Evolutionary conservation across 2,888 invertebrate species (phyloP), one percentile per base, ranked within the genome.

Genomic region (Phortica magna): DNA sequence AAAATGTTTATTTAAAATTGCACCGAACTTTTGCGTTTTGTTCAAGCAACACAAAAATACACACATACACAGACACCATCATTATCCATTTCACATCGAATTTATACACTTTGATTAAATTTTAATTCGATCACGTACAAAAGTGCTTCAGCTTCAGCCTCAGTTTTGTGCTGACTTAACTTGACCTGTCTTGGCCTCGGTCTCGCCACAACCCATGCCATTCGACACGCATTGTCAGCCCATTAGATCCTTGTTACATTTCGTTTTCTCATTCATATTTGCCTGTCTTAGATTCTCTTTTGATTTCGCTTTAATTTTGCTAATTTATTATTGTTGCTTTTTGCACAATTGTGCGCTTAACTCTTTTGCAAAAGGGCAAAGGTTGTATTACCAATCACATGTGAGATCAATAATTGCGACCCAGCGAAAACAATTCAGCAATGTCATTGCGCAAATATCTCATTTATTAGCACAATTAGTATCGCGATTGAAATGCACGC

Each of bases 71-170:
- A 48, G 48, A 14, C 48, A 14, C 2, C 48, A 48, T 7, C 22
- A 61, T 61, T 61, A 61, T 61, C 61, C 22, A 19, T 61, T 61
- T 59, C 22, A 19, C 19, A 19, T 59, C n/a, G 17, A 83, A 84
- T 86, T 90, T 89, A 86, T 84, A 82, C 81, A 84, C 86, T 84
- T 86, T 87, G 90, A 88, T 89, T 90, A 88, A 86, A 88, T 82
- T 89, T 87, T 83, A 82, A 84, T 83, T 87, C 83, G 87, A 89
- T 90, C 90, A 89, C 89, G 90, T 90, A 86, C 83, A 72, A 74
- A 70, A 76, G 78, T 79, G 74, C 73, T 67, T 59, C 70, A 71
- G 76, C 31, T 31, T 78, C 74, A 75, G 79, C 76, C 77, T 77
- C 59, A n/a, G n/a, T n/a, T 59, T 14, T 17, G 42, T 17, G 2